These are phyloP conservation scores for Stegodyphus mimosarum DNA, from an alignment of 1,140 invertebrate species.

Conservation along the genomic window DNA sequence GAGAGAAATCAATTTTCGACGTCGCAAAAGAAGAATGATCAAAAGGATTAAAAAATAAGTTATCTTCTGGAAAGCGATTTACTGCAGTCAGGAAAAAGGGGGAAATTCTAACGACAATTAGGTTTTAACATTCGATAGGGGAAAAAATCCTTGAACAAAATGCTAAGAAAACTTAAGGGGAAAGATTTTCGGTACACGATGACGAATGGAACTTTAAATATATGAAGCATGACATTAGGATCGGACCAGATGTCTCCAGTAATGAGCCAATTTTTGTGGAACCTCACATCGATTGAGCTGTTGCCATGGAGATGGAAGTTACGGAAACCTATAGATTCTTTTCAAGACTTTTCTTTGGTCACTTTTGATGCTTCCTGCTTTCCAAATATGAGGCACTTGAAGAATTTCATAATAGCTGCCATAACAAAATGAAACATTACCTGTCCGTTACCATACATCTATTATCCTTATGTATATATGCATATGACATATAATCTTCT, in stretches of 20 bases:
- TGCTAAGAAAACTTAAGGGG: neutral
- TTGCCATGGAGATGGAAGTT: constrained; percentile 26
- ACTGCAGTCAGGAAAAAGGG: neutral
- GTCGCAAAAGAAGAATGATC: too few species aligned
- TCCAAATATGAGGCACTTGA: too few species aligned
- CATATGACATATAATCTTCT: too few species aligned
- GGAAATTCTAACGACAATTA: neutral
- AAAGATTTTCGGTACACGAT: constrained; percentile 16
- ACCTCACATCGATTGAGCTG: constrained; percentile 41
- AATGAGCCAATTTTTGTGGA: constrained; percentile 57
- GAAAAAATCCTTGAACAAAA: neutral
- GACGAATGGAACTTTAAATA: constrained; percentile 57
- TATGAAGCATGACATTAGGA: constrained; percentile 52
- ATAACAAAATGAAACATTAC: too few species aligned
- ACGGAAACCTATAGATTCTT: constrained; percentile 14
- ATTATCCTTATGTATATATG: too few species aligned
- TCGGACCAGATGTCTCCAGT: constrained; percentile 45
- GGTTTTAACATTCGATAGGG: neutral
- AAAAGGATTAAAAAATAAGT: too few species aligned
- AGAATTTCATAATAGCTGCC: too few species aligned
- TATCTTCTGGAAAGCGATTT: neutral
- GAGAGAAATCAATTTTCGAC: too few species aligned
- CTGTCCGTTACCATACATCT: too few species aligned
- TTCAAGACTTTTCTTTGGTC: constrained; percentile 6
- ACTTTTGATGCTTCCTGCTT: too few species aligned